Evolutionary conservation across 2,113 vertebrate species (phyloP).

Genomic region (Cyprinodon tularosa): DNA sequence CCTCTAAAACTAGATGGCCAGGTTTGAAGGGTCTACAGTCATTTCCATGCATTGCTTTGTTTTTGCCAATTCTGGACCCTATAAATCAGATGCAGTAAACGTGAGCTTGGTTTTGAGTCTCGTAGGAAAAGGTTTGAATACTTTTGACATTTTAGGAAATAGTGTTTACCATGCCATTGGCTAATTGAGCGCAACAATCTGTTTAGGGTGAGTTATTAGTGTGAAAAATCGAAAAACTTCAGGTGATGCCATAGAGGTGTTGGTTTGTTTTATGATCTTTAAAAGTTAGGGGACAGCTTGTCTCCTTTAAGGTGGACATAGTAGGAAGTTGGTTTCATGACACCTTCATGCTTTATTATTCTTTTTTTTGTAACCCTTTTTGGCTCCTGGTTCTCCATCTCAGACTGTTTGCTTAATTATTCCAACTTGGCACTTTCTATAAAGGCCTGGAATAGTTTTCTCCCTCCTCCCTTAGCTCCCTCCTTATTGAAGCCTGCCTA

Average conservation of each 20-base stretch:
- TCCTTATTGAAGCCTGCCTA: constrained; percentile 92
- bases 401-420: constrained; percentile 78
- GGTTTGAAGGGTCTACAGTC: no score
- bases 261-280: neutral
- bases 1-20: no score
- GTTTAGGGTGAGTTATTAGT: neutral
- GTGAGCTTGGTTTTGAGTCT: no score
- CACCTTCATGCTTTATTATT: neutral
- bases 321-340: neutral
- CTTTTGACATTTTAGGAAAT: no score
- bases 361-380: neutral
- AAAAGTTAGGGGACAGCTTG: no score
- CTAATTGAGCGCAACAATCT: no score
- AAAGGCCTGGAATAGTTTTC: constrained; percentile 82
- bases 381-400: constrained; percentile 51
- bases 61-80: neutral
- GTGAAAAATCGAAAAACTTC: neutral
- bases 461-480: constrained; percentile 42
- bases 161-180: no score
- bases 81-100: no score
- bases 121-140: no score
- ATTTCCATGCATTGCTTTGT: neutral
- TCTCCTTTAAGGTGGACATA: neutral
- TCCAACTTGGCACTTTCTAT: constrained; percentile 85
- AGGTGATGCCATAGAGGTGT: neutral